Evolutionary conservation across 2,888 invertebrate species (phyloP).

Genomic region (Patella depressa): DNA sequence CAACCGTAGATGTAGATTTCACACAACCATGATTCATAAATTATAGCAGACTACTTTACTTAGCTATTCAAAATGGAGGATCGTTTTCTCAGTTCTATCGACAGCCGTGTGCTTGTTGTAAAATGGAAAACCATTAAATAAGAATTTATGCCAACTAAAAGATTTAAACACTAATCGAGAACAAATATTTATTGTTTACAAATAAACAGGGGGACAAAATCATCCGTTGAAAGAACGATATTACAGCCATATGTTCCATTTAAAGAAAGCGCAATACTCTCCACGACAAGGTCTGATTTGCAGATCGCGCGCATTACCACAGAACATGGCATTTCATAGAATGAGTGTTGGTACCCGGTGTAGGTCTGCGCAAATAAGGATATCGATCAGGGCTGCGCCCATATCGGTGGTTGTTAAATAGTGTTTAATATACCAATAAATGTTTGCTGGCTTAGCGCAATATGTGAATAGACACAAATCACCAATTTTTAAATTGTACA

Average conservation of each 20-base stretch:
- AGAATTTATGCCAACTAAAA: no score
- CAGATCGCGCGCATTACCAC: conserved; percentile 1
- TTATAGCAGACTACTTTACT: conserved; percentile 21
- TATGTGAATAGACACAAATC: no score
- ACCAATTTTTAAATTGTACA: no score
- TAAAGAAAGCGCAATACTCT: neutral
- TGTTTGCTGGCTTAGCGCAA: no score
- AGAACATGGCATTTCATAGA: neutral
- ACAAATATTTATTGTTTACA: no score
- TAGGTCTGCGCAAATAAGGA: neutral
- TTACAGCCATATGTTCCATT: conserved; percentile 3
- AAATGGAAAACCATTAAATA: no score
- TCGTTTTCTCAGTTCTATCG: neutral
- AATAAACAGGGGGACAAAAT: no score
- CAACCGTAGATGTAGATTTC: neutral
- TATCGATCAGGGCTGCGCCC: conserved; percentile 11
- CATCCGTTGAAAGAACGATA: neutral
- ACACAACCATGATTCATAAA: conserved; percentile 25
- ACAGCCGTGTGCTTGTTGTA: neutral
- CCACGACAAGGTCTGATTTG: neutral
- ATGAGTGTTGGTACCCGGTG: conserved; percentile 2
- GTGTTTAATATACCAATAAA: neutral
- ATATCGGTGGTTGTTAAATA: conserved; percentile 5
- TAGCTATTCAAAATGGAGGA: conserved; percentile 30
- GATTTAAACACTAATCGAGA: no score